These are phyloP conservation scores for Nycteola revayana DNA, from an alignment of 2,888 invertebrate genomes.

Conservation along the genomic window DNA sequence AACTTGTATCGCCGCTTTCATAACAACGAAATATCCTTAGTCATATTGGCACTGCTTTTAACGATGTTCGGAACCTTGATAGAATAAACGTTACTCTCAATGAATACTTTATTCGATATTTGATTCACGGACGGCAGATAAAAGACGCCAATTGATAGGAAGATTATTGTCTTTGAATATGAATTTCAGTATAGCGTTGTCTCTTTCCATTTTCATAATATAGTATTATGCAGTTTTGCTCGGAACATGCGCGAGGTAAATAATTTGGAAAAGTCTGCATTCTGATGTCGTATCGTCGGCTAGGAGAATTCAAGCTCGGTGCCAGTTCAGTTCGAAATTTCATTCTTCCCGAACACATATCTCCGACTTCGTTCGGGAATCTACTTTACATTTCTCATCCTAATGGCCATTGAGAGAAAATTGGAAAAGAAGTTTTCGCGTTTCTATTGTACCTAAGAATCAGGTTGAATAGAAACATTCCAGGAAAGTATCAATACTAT, in stretches of 20 bases:
- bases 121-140: conserved; percentile 1
- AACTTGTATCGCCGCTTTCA: conserved; percentile 43
- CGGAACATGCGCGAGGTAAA: conserved; percentile 41
- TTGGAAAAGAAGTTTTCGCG: conserved; percentile 77
- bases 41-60: conserved; percentile 39
- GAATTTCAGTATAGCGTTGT: no score
- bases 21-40: conserved; percentile 37
- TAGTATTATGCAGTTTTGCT: conserved; percentile 14
- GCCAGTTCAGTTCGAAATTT: conserved; percentile 73
- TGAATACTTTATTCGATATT: no score
- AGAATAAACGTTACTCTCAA: conserved; percentile 3
- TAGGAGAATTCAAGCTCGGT: conserved; percentile 38
- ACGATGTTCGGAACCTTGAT: conserved; percentile 18
- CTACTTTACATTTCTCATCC: conserved; percentile 81
- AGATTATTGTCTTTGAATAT: no score
- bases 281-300: conserved; percentile 41
- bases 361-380: conserved; percentile 74
- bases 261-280: conserved; percentile 48
- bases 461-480: conserved; percentile 50
- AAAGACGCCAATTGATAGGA: conserved; percentile 12
- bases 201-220: no score
- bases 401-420: conserved; percentile 81
- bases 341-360: conserved; percentile 78
- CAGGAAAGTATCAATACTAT: conserved; percentile 49
- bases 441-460: conserved; percentile 52